Base-by-base conservation (phyloP, 2,797 vertebrate species). In the Lates japonicus region DNA sequence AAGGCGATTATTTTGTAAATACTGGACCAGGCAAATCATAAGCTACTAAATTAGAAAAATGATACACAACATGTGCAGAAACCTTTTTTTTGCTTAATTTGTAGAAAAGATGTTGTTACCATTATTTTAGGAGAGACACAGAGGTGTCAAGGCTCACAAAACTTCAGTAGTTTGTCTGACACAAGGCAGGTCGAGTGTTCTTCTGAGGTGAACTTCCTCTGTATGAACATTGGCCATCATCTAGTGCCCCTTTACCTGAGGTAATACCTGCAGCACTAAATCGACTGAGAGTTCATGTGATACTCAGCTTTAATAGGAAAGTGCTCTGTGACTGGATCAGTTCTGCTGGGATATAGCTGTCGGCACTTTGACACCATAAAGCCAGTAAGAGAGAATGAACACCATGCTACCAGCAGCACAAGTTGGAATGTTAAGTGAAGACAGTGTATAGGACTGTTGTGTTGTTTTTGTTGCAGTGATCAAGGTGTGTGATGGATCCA, bases 321-420 rank as follows among this genome's bases (percentile, higher is more conserved):
- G 60, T 41, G 64, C 60, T 69, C 7, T 17, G 61, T 82, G 72
- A 82, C 60, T 67, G 55, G 29, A 20, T 66, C 54, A 60, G 42
- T 86, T 74, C 87, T 84, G 74, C 82, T 86, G 76, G 65, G 77
- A 82, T 74, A 37, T 12, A 52, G 80, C 91, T 87, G 84, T 84
- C 83, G 93, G 94, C 93, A 92, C 92, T 92, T 78, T 73, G 75
- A 90, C 81, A 80, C 58, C 75, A 84, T 69, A 75, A 89, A 86
- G 78, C 79, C 62, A 74, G 65, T 48, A 35, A 64, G 72, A 44
- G 59, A 70, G 39, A 76, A 60, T 62, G 54, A 68, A 83, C 39
- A 68, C 14, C 31, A 71, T n/a, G 63, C 73, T 75, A 76, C 70
- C 7, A 70, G 73, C 66, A 74, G 81, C 69, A 87, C 49, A 52